A percentile compares a stretch with the other conserved stretches of the same genome.
phyloP scores from a whole-genome alignment of 2,113 vertebrate species.

The human (Homo sapiens) region DNA sequence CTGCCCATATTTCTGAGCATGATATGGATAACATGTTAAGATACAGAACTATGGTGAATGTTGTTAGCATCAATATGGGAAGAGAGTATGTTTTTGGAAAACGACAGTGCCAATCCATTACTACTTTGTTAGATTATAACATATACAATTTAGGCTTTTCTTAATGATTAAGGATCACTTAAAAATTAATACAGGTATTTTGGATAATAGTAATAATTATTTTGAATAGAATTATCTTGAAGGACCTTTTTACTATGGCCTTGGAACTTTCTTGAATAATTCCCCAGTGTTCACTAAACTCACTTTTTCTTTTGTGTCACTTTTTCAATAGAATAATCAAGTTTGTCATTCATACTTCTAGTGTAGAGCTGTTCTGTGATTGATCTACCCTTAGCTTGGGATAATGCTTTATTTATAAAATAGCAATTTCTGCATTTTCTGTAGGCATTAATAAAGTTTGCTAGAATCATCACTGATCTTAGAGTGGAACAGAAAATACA shows the following conservation, averaged over 20 bases:
- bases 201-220: slow-evolving; percentile 26
- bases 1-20: background rate
- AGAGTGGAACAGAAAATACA: background rate
- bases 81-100: slow-evolving; percentile 11
- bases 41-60: background rate
- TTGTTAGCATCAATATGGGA: background rate
- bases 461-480: background rate
- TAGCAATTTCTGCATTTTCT: slow-evolving; percentile 14
- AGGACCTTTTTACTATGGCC: background rate
- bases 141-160: background rate
- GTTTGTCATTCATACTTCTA: background rate
- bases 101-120: background rate
- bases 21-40: background rate
- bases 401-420: background rate
- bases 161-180: background rate
- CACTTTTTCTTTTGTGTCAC: background rate
- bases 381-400: background rate
- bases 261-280: slow-evolving; percentile 34
- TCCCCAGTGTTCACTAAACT: background rate
- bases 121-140: background rate
- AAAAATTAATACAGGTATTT: background rate
- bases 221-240: background rate
- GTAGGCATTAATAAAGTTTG: background rate
- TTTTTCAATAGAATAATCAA: background rate
- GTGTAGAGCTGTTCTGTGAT: background rate